Evolutionary conservation across 2,113 vertebrate genomes (phyloP), one percentile per base, ranked within the genome.

Genomic region (Pica pica): DNA sequence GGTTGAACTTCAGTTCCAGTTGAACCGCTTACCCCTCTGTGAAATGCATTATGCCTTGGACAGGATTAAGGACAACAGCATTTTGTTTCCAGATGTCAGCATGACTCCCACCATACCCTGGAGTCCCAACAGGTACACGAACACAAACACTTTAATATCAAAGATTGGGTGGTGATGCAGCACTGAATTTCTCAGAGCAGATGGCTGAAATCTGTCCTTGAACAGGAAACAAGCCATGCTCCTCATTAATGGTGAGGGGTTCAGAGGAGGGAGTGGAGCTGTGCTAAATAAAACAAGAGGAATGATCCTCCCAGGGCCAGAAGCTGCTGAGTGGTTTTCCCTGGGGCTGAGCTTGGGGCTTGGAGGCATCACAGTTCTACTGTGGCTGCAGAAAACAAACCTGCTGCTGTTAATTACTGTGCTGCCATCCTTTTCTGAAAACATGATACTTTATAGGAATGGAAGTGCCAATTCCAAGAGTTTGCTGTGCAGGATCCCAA

Each of bases 31-130:
- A 95, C 99, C 99, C 70, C 99, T 99, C 97, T 99, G 99, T 98
- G 99, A 99, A 98, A 99, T 99, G 99, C 99, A 99, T 97, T 99
- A 99, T 83, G 99, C 99, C 74, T 97, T 99, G 98, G 99, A 99
- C 97, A 99, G 99, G 95, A 98, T 99, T 97, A 99, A 99, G 97
- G 99, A 99, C 94, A 99, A 98, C 77, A 95, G 96, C 90, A 98
- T 99, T 97, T 99, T 99, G 89, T 99, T 99, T 96, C 99, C 99
- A 94, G 99, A 99, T 95, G 93, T 98, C 96, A 97, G 98, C 97
- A 98, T 99, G 96, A 98, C 98, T 84, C 99, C 99, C 89, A 99
- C 99, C 81, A 99, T 99, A 96, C 99, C 99, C 79, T 99, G 99
- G 99, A 99, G 99, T 97, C 99, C 99, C 79, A 99, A 99, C 98